Percentiles rank a stretch among this genome's conserved stretches.
These are phyloP conservation scores for Sebastiscus tertius DNA, from an alignment of 2,797 vertebrate species.

Conservation along the genomic window DNA sequence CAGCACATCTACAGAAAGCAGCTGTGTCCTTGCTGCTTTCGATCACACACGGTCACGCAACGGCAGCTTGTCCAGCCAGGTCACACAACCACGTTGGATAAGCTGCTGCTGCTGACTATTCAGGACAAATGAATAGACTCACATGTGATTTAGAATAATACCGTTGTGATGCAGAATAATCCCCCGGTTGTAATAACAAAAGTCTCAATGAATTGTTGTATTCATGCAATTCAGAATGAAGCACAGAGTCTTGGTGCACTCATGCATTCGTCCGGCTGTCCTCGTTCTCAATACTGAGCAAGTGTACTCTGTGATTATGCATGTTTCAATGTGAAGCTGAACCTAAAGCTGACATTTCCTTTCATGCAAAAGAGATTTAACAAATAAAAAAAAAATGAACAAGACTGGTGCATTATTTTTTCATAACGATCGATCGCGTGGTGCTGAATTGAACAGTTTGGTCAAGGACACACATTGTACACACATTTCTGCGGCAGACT, in stretches of 20 bases:
- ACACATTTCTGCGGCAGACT: background rate
- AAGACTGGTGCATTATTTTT: background rate
- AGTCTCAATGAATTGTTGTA: background rate
- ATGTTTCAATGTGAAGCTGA: background rate
- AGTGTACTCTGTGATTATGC: background rate
- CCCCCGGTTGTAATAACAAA: constrained; percentile 19
- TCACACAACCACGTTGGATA: constrained; percentile 18
- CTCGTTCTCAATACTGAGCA: background rate
- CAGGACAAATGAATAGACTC: constrained; percentile 38
- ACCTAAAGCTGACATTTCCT: background rate
- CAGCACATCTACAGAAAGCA: constrained; percentile 6
- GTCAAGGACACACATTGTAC: background rate
- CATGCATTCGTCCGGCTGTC: background rate
- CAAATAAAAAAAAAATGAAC: background rate
- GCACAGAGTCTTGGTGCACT: background rate
- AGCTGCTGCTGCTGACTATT: constrained; percentile 30
- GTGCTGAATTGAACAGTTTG: background rate
- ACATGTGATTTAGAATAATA: constrained; percentile 39
- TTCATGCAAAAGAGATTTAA: background rate
- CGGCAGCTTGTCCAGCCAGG: background rate
- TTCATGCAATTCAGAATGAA: background rate
- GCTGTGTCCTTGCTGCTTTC: background rate
- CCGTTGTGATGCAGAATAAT: constrained; percentile 41
- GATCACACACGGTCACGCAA: constrained; percentile 5
- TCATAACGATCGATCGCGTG: background rate